Conservation (phyloP, 2,113 vertebrate genomes). For the Megaceryle torquata region DNA sequence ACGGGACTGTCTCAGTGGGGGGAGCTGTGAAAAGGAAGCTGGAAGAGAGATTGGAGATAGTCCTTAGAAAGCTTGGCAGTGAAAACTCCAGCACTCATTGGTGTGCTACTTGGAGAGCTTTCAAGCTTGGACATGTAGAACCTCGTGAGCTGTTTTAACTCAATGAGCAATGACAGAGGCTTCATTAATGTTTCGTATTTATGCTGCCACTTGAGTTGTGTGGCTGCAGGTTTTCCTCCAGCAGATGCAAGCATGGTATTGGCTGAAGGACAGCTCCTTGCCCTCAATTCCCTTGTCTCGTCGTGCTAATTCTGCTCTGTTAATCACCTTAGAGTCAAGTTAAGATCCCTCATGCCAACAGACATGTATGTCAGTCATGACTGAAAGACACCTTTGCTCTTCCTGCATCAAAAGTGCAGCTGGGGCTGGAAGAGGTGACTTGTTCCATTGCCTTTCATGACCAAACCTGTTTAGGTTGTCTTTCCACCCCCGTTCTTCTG, state of each 20-base stretch:
- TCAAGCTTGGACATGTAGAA: background rate
- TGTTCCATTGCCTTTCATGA: background rate
- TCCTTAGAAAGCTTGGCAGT: background rate
- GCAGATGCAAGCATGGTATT: background rate
- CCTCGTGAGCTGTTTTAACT: background rate
- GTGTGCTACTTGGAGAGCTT: background rate
- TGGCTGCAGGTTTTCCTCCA: background rate
- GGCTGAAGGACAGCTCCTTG: background rate
- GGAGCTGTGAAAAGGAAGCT: background rate
- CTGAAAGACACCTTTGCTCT: background rate
- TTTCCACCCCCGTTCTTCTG: background rate
- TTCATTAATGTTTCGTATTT: background rate
- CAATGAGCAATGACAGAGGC: background rate
- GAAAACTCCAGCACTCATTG: background rate
- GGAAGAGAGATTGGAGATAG: background rate
- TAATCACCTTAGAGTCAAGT: slow-evolving; percentile 34
- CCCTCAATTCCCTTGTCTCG: background rate
- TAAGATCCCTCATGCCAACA: background rate
- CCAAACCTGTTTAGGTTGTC: background rate
- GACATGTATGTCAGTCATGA: background rate
- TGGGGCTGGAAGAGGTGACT: background rate
- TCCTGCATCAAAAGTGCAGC: background rate
- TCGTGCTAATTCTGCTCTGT: slow-evolving; percentile 25
- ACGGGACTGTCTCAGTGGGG: background rate
- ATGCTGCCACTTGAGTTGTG: background rate